Evolutionary conservation across 2,888 invertebrate species (phyloP).

Genomic region (Cantharis rustica): DNA sequence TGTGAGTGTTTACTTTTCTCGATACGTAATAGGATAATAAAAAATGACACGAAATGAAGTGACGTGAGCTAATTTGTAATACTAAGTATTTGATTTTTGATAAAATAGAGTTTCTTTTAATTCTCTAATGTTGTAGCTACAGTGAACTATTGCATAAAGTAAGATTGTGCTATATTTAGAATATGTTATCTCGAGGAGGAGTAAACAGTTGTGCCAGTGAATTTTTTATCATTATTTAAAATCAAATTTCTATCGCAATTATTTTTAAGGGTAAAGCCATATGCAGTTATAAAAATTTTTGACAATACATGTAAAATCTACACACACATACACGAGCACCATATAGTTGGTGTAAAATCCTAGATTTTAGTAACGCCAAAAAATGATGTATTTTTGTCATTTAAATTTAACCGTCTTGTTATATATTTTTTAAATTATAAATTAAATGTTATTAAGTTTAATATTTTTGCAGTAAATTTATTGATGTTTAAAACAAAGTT

Average conservation of each 20-base stretch:
- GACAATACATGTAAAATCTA: not conserved
- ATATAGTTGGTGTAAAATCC: not conserved
- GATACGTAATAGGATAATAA: not conserved
- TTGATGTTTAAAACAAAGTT: not conserved
- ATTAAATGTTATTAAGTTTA: not conserved
- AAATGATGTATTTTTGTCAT: not conserved
- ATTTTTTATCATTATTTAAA: not conserved
- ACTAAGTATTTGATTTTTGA: not conserved
- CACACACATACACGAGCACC: not conserved
- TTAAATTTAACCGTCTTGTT: not conserved
- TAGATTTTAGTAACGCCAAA: not conserved
- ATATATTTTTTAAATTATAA: conserved; percentile 1
- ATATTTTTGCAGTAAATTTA: not conserved
- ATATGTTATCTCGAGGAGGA: not conserved
- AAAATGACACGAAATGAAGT: not conserved
- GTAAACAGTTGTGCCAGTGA: not conserved
- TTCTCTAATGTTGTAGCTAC: not conserved
- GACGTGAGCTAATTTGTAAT: not conserved
- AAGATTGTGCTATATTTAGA: not conserved
- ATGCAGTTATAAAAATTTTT: not conserved
- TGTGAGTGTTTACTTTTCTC: not conserved
- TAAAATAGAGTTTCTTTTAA: not conserved
- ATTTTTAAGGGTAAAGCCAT: not conserved
- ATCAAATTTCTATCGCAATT: not conserved
- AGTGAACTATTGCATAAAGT: not conserved